Conservation (phyloP, 1,140 invertebrate genomes). For the Neodiprion fabricii region DNA sequence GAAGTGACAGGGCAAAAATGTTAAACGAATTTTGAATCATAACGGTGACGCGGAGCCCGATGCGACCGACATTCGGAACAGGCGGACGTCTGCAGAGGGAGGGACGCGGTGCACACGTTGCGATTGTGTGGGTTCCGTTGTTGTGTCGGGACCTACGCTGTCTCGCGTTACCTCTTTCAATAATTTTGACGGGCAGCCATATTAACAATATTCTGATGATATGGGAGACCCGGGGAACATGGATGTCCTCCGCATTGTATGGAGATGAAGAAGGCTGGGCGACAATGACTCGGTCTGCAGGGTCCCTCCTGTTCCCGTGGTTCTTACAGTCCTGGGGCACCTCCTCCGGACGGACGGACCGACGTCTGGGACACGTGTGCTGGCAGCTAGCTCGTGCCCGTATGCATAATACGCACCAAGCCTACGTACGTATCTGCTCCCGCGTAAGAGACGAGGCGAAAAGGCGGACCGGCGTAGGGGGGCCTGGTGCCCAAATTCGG, state of each 20-base stretch:
- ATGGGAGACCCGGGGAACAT: conserved; percentile 27
- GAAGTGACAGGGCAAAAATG: too few relatives aligned
- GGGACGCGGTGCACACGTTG: not conserved
- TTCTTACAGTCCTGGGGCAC: not conserved
- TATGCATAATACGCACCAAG: not conserved
- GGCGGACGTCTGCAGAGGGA: not conserved
- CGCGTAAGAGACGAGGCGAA: not conserved
- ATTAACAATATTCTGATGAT: conserved; percentile 53
- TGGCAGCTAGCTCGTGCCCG: not conserved
- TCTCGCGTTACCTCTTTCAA: conserved; percentile 35
- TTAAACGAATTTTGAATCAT: too few relatives aligned
- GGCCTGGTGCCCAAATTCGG: too few relatives aligned
- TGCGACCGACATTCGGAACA: too few relatives aligned
- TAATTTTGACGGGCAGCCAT: conserved; percentile 52
- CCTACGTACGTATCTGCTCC: not conserved
- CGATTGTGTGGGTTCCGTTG: conserved; percentile 19
- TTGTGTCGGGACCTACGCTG: conserved; percentile 29
- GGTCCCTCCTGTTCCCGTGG: not conserved
- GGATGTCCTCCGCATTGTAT: conserved; percentile 59
- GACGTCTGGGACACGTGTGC: not conserved
- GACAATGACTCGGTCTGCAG: conserved; percentile 55
- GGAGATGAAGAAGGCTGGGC: conserved; percentile 61
- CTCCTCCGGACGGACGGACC: conserved; percentile 12
- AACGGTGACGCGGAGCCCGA: too few relatives aligned
- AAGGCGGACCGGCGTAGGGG: too few relatives aligned